Evolutionary conservation across 2,888 invertebrate species (phyloP), one percentile per base, ranked within the genome.

Genomic region (Asteroscopus sphinx): DNA sequence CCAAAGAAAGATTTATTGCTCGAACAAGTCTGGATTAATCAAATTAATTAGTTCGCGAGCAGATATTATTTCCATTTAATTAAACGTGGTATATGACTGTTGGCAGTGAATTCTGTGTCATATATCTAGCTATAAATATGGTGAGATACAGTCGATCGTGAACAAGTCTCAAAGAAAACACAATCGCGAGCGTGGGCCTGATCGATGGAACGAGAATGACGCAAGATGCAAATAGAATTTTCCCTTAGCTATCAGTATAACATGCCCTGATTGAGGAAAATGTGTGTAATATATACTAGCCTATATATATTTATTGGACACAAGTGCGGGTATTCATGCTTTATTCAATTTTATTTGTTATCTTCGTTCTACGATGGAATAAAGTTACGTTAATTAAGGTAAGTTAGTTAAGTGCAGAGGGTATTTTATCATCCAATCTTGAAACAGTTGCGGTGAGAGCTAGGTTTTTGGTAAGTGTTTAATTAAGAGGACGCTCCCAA

Each of bases 21-120:
- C 59, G 64, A 72, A 77, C 67, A 70, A 77, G 48, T 40, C 42
- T 44, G 46, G 44, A 64, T 73, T 71, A 39, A 57, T 57, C 9
- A 55, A 60, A 45, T 61, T 68, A 69, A 74, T 68, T 69, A 70
- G 62, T 75, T 65, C 40, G 36, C 33, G 35, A 55, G 54, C 44
- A 16, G 36, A 58, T 47, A 58, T 51, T 47, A 46, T 26, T 47
- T 42, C 6, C 11, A 40, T 47, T 63, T 56, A 48, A 52, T 55
- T 46, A 39, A 66, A 49, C 28, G 26, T 44, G 32, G 47, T 8
- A 17, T 64, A 41, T 35, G 12, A 5, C n/a, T 30, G 17, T 35
- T 51, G 36, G 36, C 16, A 30, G n/a, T 39, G 33, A 35, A 21
- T 68, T 42, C 7, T 46, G 32, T 33, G 17, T n/a, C 40, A 28